Evolutionary conservation across 2,888 invertebrate species (phyloP).

Genomic region (Drosophila paramelanica): DNA sequence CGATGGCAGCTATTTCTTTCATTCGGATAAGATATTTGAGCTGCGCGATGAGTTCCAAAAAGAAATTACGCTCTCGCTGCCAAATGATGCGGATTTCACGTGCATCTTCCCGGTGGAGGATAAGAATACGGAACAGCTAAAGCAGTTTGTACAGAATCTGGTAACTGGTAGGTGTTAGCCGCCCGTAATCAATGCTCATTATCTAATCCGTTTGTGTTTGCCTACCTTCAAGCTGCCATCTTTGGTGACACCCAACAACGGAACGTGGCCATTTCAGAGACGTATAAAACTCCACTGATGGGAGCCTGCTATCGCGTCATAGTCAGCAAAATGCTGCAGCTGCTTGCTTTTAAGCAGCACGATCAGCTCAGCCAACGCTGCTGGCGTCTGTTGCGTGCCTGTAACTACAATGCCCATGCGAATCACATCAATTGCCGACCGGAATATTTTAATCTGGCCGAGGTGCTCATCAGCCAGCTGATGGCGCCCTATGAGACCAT

Average conservation of each 20-base stretch:
- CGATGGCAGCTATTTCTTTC: slow-evolving; percentile 83
- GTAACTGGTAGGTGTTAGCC: slow-evolving; percentile 65
- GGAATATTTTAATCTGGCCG: slow-evolving; percentile 83
- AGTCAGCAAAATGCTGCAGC: slow-evolving; percentile 82
- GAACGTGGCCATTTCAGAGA: slow-evolving; percentile 67
- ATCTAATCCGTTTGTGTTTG: background rate
- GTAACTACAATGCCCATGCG: slow-evolving; percentile 80
- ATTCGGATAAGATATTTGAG: slow-evolving; percentile 83
- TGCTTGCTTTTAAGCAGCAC: slow-evolving; percentile 83
- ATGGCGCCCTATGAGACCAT: slow-evolving; percentile 83
- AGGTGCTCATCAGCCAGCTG: slow-evolving; percentile 83
- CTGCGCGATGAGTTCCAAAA: slow-evolving; percentile 84
- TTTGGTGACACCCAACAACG: slow-evolving; percentile 74
- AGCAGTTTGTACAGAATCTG: slow-evolving; percentile 78
- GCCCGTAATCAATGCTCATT: background rate
- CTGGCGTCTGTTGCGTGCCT: slow-evolving; percentile 82
- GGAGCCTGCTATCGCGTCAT: slow-evolving; percentile 82
- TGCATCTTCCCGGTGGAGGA: slow-evolving; percentile 81
- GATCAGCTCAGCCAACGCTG: slow-evolving; percentile 79
- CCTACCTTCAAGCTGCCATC: slow-evolving; percentile 64
- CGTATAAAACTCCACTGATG: slow-evolving; percentile 80
- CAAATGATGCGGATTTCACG: slow-evolving; percentile 70
- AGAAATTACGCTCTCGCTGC: slow-evolving; percentile 67
- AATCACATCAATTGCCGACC: slow-evolving; percentile 78
- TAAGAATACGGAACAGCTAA: slow-evolving; percentile 70